These are phyloP conservation scores for Crax fasciolata DNA, from an alignment of 2,797 vertebrate species.

Conservation along the genomic window DNA sequence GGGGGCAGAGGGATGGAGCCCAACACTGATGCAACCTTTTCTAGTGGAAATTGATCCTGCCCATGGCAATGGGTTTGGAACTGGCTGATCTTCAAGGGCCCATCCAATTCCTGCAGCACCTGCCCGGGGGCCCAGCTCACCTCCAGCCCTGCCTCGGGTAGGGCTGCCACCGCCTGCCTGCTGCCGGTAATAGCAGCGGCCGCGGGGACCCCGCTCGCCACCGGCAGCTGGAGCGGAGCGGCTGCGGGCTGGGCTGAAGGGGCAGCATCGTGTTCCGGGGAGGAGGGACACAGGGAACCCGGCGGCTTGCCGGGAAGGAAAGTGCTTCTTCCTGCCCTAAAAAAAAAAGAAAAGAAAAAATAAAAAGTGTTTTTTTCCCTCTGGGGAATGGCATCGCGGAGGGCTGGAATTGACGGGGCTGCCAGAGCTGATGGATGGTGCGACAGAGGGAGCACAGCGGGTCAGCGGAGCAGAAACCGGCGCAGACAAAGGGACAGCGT, in stretches of 20 bases:
- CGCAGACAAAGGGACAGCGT: slow-evolving; percentile 63
- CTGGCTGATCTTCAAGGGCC: background rate
- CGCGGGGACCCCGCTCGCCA: background rate
- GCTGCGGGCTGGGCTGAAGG: background rate
- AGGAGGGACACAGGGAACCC: background rate
- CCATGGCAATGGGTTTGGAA: background rate
- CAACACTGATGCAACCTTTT: background rate
- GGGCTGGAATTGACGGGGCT: slow-evolving; percentile 59
- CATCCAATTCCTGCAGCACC: background rate
- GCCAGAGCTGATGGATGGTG: slow-evolving; percentile 68
- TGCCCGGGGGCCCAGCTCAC: no score
- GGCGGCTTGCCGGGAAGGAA: background rate
- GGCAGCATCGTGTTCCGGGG: background rate
- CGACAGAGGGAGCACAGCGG: slow-evolving; percentile 40
- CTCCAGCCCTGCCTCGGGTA: background rate
- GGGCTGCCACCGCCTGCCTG: slow-evolving; percentile 56
- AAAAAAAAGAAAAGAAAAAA: background rate
- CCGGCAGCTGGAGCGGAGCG: background rate
- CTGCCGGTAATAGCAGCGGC: slow-evolving; percentile 30
- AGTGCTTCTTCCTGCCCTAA: background rate
- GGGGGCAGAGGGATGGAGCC: background rate
- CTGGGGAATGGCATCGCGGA: background rate
- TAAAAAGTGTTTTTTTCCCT: background rate
- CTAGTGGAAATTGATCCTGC: background rate
- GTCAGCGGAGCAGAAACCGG: slow-evolving; percentile 74